Evolutionary conservation across 1,140 invertebrate genomes (phyloP), one percentile per base, ranked within the genome.

Genomic region (Mylabris phalerata): DNA sequence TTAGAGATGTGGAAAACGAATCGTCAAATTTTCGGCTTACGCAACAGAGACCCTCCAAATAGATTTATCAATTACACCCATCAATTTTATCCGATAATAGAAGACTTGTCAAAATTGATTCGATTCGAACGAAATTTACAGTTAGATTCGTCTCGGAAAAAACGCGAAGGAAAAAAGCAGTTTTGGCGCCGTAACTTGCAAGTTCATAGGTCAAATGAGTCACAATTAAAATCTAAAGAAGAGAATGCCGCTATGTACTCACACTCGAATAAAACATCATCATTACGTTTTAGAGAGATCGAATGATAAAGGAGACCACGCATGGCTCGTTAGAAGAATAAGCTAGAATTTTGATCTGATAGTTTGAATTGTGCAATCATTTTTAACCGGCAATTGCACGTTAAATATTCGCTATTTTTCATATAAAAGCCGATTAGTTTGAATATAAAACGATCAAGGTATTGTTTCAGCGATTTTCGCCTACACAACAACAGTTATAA

Each of bases 181-280:
- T 4, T 32, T 32, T 4, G 32, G 7, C 7, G 7, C 7, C 32
- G 51, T 45, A 46, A 54, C 51, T 44, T 46, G 49, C 48, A 59
- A 50, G 57, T 52, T 32, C 57, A 59, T 47, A 50, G 57, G 57
- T 59, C 57, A 59, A 43, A 59, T 59, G 57, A 59, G 57, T 59
- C 57, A 59, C 57, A 59, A 59, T 59, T 59, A 59, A 52, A 19
- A 32, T 32, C 7, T 32, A 32, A 32, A 32, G 1, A 32, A 32
- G 32, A 5, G 32, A 52, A 59, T 42, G 57, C 57, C 57, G 57
- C 57, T 58, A 58, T 32, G 32, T 49, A 47, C 32, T 51, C 57
- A 50, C 57, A 44, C 49, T 59, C 39, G 47, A 52, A 59, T 59
- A 59, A 59, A 59, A 59, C 57, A 59, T 59, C 49, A 59, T 59